Percentiles rank a stretch among this genome's conserved stretches.
Conservation (phyloP, 1,140 invertebrate species). For the Calliopsis andreniformis region DNA sequence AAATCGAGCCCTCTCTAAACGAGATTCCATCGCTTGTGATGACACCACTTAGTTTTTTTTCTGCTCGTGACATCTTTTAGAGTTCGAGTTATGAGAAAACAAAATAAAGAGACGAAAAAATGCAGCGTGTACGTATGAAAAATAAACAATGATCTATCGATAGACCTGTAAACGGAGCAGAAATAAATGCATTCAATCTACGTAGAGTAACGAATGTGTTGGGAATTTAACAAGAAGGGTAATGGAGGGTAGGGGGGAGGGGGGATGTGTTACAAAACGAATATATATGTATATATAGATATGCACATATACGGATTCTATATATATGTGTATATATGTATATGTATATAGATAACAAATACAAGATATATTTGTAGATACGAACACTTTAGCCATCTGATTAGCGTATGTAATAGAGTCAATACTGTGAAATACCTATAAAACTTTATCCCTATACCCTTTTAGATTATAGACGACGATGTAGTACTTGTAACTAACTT, state of each 20-base stretch:
- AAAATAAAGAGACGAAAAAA: slow-evolving; percentile 21
- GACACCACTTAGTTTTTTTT: slow-evolving; percentile 29
- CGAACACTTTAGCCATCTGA: slow-evolving; percentile 76
- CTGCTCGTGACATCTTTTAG: slow-evolving; percentile 36
- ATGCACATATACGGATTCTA: slow-evolving; percentile 37
- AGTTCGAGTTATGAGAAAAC: slow-evolving; percentile 38
- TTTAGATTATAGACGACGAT: slow-evolving; percentile 66
- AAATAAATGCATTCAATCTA: not conserved
- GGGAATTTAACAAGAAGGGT: not conserved
- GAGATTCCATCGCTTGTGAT: slow-evolving; percentile 22
- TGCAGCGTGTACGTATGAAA: slow-evolving; percentile 22
- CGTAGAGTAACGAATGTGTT: slow-evolving; percentile 5
- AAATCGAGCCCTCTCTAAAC: slow-evolving; percentile 1
- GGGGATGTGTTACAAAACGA: slow-evolving; percentile 38
- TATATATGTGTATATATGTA: slow-evolving; percentile 60
- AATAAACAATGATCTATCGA: slow-evolving; percentile 4
- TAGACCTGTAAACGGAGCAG: not conserved
- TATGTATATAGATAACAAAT: slow-evolving; percentile 66
- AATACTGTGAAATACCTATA: slow-evolving; percentile 79
- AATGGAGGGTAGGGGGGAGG: not conserved
- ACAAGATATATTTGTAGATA: slow-evolving; percentile 79
- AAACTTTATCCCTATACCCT: slow-evolving; percentile 65
- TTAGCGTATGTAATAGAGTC: slow-evolving; percentile 76
- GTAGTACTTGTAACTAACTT: slow-evolving; percentile 74
- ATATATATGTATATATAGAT: slow-evolving; percentile 49